A percentile compares a stretch with the other conserved stretches of the same genome.
phyloP scores from a whole-genome alignment of 1,140 invertebrate species.

The Amphibalanus amphitrite region DNA sequence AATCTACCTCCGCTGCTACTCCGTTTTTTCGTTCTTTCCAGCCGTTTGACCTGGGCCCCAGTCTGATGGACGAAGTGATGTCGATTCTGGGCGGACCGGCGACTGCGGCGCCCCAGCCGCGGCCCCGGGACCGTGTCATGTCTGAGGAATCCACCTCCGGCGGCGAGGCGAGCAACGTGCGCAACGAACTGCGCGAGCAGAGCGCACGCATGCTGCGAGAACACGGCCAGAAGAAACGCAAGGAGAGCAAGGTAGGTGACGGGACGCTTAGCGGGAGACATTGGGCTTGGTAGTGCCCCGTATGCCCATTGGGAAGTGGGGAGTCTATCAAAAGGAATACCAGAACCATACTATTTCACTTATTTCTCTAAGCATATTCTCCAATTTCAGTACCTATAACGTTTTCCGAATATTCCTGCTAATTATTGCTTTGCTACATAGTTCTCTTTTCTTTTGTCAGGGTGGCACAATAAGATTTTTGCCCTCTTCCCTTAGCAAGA shows the following conservation, averaged over 20 bases:
- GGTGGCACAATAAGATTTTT: too few relatives aligned
- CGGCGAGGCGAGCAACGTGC: constrained; percentile 1
- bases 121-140: constrained; percentile 10
- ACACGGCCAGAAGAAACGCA: constrained; percentile 5
- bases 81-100: constrained; percentile 39
- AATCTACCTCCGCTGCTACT: too few relatives aligned
- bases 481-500: too few relatives aligned
- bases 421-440: too few relatives aligned
- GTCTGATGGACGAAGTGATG: constrained; percentile 84
- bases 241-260: constrained; percentile 7
- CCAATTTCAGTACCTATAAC: too few relatives aligned
- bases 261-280: not conserved
- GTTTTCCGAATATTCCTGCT: too few relatives aligned
- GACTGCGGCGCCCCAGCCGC: constrained; percentile 13
- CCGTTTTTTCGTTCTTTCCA: constrained; percentile 28
- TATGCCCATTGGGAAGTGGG: constrained; percentile 1
- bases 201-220: constrained; percentile 2
- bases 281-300: constrained; percentile 8
- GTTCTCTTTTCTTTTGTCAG: too few relatives aligned
- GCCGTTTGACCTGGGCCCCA: constrained; percentile 78
- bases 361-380: too few relatives aligned
- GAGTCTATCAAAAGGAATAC: too few relatives aligned
- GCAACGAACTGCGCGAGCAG: constrained; percentile 4
- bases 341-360: too few relatives aligned
- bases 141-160: not conserved